Base-by-base conservation (phyloP, 2,888 invertebrate species). In the Neria commutata region DNA sequence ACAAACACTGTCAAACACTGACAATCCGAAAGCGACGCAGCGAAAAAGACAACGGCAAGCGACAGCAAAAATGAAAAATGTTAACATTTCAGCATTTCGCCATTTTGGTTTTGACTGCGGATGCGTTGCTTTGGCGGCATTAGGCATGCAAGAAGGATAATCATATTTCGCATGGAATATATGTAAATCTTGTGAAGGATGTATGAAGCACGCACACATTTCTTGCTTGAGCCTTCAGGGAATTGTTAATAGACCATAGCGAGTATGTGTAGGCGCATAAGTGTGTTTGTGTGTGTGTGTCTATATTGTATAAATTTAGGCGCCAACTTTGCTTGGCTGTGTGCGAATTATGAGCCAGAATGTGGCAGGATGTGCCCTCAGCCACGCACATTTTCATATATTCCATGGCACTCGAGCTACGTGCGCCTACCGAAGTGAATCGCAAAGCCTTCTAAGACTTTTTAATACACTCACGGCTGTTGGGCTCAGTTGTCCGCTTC, bases 61-160 rank as follows among this genome's bases (percentile, higher is more conserved):
- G 29, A 26, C 2, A 48, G 26, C 26, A 48, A 16, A 46, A 24
- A 61, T 47, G 56, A 58, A 58, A 62, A 55, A 61, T 59, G 51
- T 54, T 49, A 37, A 56, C 54, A 56, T 57, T 60, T 55, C 11
- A 42, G 33, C 53, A 56, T 62, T 59, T 62, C n/a, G n/a, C n/a
- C n/a, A n/a, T n/a, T n/a, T n/a, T n/a, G 40, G 52, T 34, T 51
- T 54, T 60, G 46, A 54, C 56, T 56, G 56, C 53, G 19, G 37
- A 51, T 42, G 33, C 14, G 8, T 49, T 42, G 29, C 42, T 37
- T 37, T 45, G 34, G n/a, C n/a, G 37, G 25, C 40, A 60, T 62
- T 62, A 47, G 34, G 40, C 48, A 56, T 62, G 60, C 62, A 62
- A 56, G 61, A 58, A 62, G 57, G 54, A 60, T 65, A 61, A 61